Base-by-base conservation (phyloP, 2,113 vertebrate genomes). In the Apodemus sylvaticus region DNA sequence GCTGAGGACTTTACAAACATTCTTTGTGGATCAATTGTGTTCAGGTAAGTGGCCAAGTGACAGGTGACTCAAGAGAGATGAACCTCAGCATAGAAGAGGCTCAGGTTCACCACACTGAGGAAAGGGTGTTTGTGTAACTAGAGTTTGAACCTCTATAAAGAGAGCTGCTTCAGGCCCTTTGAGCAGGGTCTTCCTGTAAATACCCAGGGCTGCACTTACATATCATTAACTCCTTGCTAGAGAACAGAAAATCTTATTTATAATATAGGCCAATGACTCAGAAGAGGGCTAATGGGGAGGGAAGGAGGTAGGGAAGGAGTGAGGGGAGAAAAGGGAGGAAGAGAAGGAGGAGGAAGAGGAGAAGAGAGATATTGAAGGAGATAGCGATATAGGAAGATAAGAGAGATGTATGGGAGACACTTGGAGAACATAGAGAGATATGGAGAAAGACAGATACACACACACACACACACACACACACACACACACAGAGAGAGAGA, bases 51-150 rank as follows among this genome's bases (percentile, higher is more conserved):
- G 42, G 36, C 14, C 16, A 24, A 53, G 60, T 42, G 58, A 53
- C n/a, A 45, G 60, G 55, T 34, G 6, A 20, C 26, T 89, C 29
- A 4, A 13, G 31, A 36, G 2, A 29, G 4, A 24, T 0, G 2
- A 92, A 17, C 13, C 53, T 64, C n/a, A 55, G 55, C 12, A 19
- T 5, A 60, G 11, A 55, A 3, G 39, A 22, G 78, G 39, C 24
- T 5, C 7, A 51, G 71, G 26, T 83, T 83, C 76, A 62, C 1
- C 14, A 39, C 48, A 1, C 34, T 16, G 58, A 39, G 53, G 64
- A 39, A 39, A 29, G 48, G 34, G 7, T 70, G 31, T 89, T 81
- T 64, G 53, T 22, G 60, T 13, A 11, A 7, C 29, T 5, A 7
- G n/a, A 13, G 19, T 45, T 58, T 90, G 83, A 34, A 62, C 77